Evolutionary conservation across 2,113 vertebrate genomes (phyloP).

Genomic region (Oncorhynchus tshawytscha): DNA sequence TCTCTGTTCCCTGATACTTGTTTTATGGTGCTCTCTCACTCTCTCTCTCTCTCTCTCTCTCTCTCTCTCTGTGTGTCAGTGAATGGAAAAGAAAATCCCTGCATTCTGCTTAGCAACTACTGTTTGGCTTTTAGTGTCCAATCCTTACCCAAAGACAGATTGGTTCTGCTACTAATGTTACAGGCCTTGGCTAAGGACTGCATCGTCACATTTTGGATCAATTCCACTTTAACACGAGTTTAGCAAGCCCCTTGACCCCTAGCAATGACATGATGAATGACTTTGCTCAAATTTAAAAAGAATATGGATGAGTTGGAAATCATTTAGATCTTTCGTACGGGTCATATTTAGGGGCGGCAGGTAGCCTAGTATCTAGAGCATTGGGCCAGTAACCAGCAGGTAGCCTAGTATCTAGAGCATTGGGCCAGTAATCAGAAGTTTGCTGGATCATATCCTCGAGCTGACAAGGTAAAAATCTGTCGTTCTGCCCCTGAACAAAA

Average conservation of each 20-base stretch:
- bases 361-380: too few relatives aligned
- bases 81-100: slow-evolving; percentile 54
- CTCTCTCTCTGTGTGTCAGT: slow-evolving; percentile 5
- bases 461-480: too few relatives aligned
- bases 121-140: slow-evolving; percentile 44
- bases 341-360: too few relatives aligned
- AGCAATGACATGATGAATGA: neutral
- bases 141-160: slow-evolving; percentile 41
- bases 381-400: too few relatives aligned
- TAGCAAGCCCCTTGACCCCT: neutral
- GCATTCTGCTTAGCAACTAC: slow-evolving; percentile 38
- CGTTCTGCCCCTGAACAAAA: too few relatives aligned
- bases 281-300: neutral
- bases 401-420: too few relatives aligned
- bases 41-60: too few relatives aligned
- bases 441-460: too few relatives aligned
- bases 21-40: slow-evolving; percentile 34
- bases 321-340: too few relatives aligned
- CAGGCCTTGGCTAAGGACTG: slow-evolving; percentile 25
- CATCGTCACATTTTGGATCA: slow-evolving; percentile 28
- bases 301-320: neutral
- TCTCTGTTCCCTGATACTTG: slow-evolving; percentile 32
- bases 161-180: slow-evolving; percentile 14
- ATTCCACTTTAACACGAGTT: slow-evolving; percentile 24
- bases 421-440: too few relatives aligned